Conservation (phyloP, 2,113 vertebrate genomes). For the Corvus cornix region DNA sequence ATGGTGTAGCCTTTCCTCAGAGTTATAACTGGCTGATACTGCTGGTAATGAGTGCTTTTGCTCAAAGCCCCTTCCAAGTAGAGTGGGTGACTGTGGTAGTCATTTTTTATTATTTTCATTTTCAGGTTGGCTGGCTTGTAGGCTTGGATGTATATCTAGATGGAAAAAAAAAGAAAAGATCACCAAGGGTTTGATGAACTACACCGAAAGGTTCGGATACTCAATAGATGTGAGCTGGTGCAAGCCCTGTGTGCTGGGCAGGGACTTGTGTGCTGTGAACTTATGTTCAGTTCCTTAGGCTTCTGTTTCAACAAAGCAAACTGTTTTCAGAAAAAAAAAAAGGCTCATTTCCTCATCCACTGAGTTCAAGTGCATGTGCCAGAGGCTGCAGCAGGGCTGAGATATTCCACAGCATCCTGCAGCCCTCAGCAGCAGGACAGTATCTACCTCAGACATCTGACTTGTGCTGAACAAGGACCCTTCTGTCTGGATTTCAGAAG, state of each 20-base stretch:
- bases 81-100: slow-evolving; percentile 85
- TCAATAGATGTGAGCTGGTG: not conserved
- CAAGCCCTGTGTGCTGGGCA: not conserved
- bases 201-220: not conserved
- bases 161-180: not conserved
- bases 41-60: slow-evolving; percentile 92
- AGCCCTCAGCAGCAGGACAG: not conserved
- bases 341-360: not conserved
- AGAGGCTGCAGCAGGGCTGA: not conserved
- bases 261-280: not conserved
- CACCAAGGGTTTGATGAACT: not conserved
- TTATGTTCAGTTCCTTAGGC: not conserved
- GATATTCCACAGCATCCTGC: not conserved
- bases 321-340: not conserved
- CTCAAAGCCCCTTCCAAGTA: slow-evolving; percentile 88
- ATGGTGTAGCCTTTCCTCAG: slow-evolving; percentile 91
- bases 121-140: slow-evolving; percentile 84
- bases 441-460: slow-evolving; percentile 20
- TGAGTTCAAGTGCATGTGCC: not conserved
- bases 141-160: slow-evolving; percentile 92
- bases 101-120: slow-evolving; percentile 91
- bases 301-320: not conserved
- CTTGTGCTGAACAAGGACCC: not conserved
- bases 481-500: slow-evolving; percentile 26
- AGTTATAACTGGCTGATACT: slow-evolving; percentile 93